Conservation (phyloP, 2,797 vertebrate species). For the Aeoliscus strigatus region DNA sequence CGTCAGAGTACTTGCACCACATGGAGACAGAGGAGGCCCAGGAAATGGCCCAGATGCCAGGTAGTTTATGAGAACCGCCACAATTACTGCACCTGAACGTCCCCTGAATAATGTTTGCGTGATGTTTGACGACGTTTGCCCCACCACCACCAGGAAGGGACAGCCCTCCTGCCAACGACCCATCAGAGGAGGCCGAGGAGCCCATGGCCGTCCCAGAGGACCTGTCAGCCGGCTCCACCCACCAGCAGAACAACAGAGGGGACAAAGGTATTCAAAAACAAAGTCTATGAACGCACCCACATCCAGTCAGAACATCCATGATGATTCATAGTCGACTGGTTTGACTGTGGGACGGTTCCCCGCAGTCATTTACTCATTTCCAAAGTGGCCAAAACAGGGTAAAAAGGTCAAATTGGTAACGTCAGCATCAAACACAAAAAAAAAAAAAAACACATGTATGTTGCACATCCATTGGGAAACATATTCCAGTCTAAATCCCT, state of each 20-base stretch:
- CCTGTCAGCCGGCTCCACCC: slow-evolving; percentile 86
- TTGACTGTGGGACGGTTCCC: slow-evolving; percentile 12
- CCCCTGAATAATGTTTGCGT: too few relatives aligned
- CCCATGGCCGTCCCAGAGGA: slow-evolving; percentile 97
- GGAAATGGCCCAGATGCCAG: slow-evolving; percentile 97
- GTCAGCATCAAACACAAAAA: slow-evolving; percentile 42
- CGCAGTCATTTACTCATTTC: slow-evolving; percentile 15
- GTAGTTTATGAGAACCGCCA: slow-evolving; percentile 69
- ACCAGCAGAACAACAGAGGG: slow-evolving; percentile 83
- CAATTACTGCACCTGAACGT: slow-evolving; percentile 26
- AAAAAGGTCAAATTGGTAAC: slow-evolving; percentile 25
- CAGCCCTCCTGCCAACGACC: slow-evolving; percentile 85
- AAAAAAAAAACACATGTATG: slow-evolving; percentile 12
- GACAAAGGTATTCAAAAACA: slow-evolving; percentile 85
- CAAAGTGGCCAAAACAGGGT: slow-evolving; percentile 37
- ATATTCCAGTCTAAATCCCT: slow-evolving; percentile 44
- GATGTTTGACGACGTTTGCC: slow-evolving; percentile 55
- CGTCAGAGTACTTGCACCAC: slow-evolving; percentile 86
- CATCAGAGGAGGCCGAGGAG: slow-evolving; percentile 87
- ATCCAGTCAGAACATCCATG: slow-evolving; percentile 11
- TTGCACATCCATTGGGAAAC: slow-evolving; percentile 50
- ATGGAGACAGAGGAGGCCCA: slow-evolving; percentile 97
- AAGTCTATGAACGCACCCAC: slow-evolving; percentile 13
- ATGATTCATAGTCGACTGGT: slow-evolving; percentile 15
- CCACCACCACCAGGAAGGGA: slow-evolving; percentile 83